A percentile compares a stretch with the other conserved stretches of the same genome.
Conservation (phyloP, 1,140 invertebrate genomes). For the Bombus waltoni region DNA sequence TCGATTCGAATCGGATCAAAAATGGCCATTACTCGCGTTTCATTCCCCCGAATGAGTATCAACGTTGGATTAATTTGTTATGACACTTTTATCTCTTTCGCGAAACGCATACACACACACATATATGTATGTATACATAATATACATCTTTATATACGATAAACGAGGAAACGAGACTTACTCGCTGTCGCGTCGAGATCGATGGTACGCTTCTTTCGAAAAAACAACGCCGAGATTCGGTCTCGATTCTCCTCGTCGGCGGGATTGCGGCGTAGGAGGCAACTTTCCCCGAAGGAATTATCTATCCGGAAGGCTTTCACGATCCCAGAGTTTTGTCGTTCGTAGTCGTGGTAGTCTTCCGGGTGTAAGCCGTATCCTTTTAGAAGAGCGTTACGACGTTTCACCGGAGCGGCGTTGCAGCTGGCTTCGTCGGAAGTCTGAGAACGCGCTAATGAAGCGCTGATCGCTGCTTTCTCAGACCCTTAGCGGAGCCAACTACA, state of each 20-base stretch:
- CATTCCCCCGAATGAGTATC: neutral
- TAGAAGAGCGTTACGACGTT: neutral
- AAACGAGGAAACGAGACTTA: too few species aligned
- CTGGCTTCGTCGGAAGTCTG: neutral
- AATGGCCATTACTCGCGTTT: neutral
- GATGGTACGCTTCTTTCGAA: too few species aligned
- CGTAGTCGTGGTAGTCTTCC: neutral
- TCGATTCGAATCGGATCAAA: slow-evolving; percentile 9
- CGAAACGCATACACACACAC: accelerated
- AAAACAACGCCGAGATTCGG: neutral
- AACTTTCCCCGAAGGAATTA: neutral
- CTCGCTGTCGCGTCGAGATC: neutral
- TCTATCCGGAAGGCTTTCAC: neutral
- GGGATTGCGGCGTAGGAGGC: neutral
- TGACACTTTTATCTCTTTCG: neutral
- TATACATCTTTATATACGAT: too few species aligned
- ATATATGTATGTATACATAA: too few species aligned
- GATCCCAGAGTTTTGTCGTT: neutral
- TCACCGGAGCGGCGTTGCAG: neutral
- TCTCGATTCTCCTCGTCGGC: neutral
- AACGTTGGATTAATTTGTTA: neutral
- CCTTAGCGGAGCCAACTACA: neutral
- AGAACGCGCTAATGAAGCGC: slow-evolving; percentile 7
- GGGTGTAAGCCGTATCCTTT: slow-evolving; percentile 7
- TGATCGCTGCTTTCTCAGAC: slow-evolving; percentile 9